Percentiles rank a stretch among this genome's conserved stretches.
Conservation (phyloP, 2,888 invertebrate genomes). For the Ophion ventricosus region DNA sequence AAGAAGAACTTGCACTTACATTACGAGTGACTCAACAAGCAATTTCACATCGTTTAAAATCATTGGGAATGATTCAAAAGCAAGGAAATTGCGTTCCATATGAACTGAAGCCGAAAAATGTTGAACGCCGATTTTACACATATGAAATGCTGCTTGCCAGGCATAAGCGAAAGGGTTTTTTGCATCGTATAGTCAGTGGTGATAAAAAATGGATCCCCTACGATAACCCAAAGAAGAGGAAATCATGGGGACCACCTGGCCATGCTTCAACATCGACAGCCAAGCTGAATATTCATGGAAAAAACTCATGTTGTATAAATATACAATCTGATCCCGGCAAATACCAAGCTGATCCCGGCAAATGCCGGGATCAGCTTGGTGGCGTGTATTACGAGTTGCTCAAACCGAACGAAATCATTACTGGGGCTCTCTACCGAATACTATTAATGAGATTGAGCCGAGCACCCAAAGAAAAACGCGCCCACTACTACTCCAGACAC, state of each 20-base stretch:
- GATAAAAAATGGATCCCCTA: constrained; percentile 59
- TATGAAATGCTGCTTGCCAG: constrained; percentile 4
- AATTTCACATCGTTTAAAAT: constrained; percentile 62
- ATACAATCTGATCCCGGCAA: too few relatives aligned
- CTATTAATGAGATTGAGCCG: too few relatives aligned
- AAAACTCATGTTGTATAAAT: constrained; percentile 69
- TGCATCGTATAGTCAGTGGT: constrained; percentile 26
- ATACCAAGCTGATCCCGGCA: too few relatives aligned
- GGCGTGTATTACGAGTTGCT: constrained; percentile 65
- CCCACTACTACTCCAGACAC: too few relatives aligned
- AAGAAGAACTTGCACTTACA: constrained; percentile 62
- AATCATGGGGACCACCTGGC: constrained; percentile 69
- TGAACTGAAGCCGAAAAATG: constrained; percentile 25
- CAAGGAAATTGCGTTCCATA: not conserved
- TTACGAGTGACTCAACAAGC: constrained; percentile 64
- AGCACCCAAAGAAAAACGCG: too few relatives aligned
- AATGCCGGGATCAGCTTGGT: constrained; percentile 65
- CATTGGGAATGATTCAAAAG: constrained; percentile 59
- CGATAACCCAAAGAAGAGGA: constrained; percentile 63
- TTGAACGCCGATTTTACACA: not conserved
- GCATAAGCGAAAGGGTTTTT: constrained; percentile 26
- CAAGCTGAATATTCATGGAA: constrained; percentile 68
- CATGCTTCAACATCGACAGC: constrained; percentile 66
- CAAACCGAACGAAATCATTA: constrained; percentile 50
- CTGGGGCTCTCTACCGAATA: too few relatives aligned